Percentiles rank a stretch among this genome's conserved stretches.
Evolutionary conservation across 2,888 invertebrate genomes (phyloP).

Genomic region (Omphaloscelis lunosa): DNA sequence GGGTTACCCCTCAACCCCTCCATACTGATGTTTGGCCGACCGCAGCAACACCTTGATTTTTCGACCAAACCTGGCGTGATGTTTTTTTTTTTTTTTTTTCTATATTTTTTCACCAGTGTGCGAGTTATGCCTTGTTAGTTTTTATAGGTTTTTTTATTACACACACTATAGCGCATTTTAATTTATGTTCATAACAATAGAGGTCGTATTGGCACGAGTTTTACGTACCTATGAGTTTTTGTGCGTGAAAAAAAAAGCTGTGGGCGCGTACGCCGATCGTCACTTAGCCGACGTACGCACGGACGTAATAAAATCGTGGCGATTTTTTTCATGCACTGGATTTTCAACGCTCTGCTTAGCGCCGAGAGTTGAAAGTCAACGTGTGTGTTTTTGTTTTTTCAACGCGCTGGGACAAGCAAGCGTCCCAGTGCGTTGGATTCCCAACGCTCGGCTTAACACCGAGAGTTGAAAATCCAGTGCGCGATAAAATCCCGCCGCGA

Average conservation of each 20-base stretch:
- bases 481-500: no score
- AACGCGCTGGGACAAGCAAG: no score
- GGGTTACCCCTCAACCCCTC: constrained; percentile 63
- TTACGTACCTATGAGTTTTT: constrained; percentile 47
- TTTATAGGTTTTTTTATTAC: constrained; percentile 60
- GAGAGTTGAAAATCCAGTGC: no score
- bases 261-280: constrained; percentile 50
- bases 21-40: constrained; percentile 69
- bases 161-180: constrained; percentile 52
- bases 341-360: no score
- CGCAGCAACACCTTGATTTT: constrained; percentile 84
- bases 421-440: no score
- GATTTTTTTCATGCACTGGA: no score
- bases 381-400: no score
- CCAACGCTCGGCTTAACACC: no score
- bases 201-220: constrained; percentile 59
- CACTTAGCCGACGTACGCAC: no score
- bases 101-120: constrained; percentile 43
- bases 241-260: constrained; percentile 47
- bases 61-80: constrained; percentile 77
- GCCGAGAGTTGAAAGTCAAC: no score
- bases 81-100: constrained; percentile 59
- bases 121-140: constrained; percentile 59
- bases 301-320: no score
- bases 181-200: constrained; percentile 60